Evolutionary conservation across 2,888 invertebrate species (phyloP).

Genomic region (Nineta flava): DNA sequence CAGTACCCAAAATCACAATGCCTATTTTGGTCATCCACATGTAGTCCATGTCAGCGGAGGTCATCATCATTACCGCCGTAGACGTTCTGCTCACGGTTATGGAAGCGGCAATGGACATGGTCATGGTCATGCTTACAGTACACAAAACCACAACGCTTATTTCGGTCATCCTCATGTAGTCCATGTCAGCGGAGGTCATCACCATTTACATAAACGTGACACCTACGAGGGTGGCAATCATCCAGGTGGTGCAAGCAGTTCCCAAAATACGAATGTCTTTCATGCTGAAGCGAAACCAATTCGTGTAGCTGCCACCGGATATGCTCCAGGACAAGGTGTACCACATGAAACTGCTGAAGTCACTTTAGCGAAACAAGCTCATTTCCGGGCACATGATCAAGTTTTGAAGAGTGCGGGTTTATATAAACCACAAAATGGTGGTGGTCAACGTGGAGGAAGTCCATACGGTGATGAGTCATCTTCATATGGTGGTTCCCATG

Average conservation of each 20-base stretch:
- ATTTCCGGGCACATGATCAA: slow-evolving; percentile 7
- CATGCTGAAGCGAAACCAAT: not conserved
- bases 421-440: not conserved
- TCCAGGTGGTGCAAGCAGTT: not conserved
- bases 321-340: slow-evolving; percentile 6
- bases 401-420: not conserved
- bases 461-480: too few species aligned
- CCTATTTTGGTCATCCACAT: not conserved
- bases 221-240: not conserved
- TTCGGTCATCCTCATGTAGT: slow-evolving; percentile 1
- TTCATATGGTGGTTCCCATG: too few species aligned
- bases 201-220: not conserved
- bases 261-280: not conserved
- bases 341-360: slow-evolving; percentile 10
- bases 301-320: not conserved
- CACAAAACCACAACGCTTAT: slow-evolving; percentile 2
- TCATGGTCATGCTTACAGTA: not conserved
- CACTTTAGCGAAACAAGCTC: slow-evolving; percentile 6
- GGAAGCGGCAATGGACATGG: not conserved
- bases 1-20: slow-evolving; percentile 2
- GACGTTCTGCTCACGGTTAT: not conserved
- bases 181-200: slow-evolving; percentile 1
- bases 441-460: not conserved
- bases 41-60: slow-evolving; percentile 2
- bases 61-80: not conserved